Conservation (phyloP, 2,888 invertebrate species). For the Tetramorium bicarinatum region DNA sequence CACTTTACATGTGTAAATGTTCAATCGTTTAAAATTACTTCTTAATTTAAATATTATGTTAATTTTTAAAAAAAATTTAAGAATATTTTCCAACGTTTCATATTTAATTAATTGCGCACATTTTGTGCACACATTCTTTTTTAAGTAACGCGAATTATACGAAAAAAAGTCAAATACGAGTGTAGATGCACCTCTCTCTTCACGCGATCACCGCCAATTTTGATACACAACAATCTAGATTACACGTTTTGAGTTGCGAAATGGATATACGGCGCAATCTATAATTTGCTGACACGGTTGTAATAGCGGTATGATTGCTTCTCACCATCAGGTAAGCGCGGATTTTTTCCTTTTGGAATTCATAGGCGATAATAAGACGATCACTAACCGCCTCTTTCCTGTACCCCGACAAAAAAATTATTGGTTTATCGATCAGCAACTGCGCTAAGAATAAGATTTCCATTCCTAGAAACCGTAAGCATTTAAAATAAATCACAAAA, state of each 20-base stretch:
- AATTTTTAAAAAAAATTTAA: not conserved
- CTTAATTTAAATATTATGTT: not conserved
- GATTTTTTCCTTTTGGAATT: slow-evolving; percentile 26
- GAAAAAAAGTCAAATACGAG: not conserved
- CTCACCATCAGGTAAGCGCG: slow-evolving; percentile 4
- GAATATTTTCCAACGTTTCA: not conserved
- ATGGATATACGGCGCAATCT: slow-evolving; percentile 44
- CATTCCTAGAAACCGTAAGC: slow-evolving; percentile 18
- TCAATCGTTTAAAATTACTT: not conserved
- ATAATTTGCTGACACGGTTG: slow-evolving; percentile 39
- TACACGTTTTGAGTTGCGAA: slow-evolving; percentile 37
- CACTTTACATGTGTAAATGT: not conserved
- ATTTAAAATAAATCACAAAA: not conserved
- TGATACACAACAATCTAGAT: slow-evolving; percentile 14
- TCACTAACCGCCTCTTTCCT: slow-evolving; percentile 13
- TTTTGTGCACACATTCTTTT: not conserved
- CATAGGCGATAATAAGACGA: slow-evolving; percentile 35
- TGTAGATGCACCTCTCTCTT: not conserved
- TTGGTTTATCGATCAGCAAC: slow-evolving; percentile 35
- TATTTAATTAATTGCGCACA: not conserved
- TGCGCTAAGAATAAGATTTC: slow-evolving; percentile 12
- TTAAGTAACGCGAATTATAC: not conserved
- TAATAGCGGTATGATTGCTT: slow-evolving; percentile 40
- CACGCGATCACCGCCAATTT: not conserved
- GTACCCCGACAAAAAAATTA: slow-evolving; percentile 27